phyloP scores from a whole-genome alignment of 2,888 invertebrate genomes.

The Xestoiulus laeticollis region DNA sequence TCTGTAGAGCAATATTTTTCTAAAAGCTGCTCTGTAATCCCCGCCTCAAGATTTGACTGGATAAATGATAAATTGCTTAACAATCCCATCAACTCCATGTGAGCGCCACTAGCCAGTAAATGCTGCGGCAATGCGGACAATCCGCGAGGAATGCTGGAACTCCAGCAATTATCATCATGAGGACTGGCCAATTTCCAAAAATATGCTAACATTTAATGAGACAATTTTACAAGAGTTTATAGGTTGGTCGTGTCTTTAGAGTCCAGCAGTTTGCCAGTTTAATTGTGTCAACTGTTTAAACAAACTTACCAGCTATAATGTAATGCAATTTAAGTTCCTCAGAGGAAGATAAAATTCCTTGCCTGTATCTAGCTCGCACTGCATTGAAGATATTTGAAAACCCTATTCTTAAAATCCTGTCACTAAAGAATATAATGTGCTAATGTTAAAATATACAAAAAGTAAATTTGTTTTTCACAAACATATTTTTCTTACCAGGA shows the following conservation, averaged over 20 bases:
- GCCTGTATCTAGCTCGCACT: conserved; percentile 10
- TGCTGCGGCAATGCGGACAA: conserved; percentile 10
- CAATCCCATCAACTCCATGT: not conserved
- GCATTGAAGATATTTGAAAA: not conserved
- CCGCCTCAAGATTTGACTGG: not conserved
- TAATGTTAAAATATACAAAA: not conserved
- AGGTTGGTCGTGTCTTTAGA: too few species aligned
- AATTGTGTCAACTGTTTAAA: not conserved
- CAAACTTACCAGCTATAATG: conserved; percentile 7
- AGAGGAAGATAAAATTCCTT: not conserved
- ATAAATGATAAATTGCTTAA: conserved; percentile 47
- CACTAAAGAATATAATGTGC: not conserved
- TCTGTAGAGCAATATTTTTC: conserved; percentile 44
- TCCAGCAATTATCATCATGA: not conserved
- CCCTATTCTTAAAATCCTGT: not conserved
- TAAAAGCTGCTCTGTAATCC: not conserved
- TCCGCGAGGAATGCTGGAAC: not conserved
- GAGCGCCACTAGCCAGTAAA: conserved; percentile 41
- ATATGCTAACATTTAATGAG: conserved; percentile 38
- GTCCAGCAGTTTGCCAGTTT: not conserved
- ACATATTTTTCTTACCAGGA: not conserved
- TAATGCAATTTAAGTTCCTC: not conserved
- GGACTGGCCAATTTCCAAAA: conserved; percentile 35
- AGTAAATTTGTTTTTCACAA: too few species aligned
- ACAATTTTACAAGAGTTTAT: not conserved